A percentile compares a stretch with the other conserved stretches of the same genome.
Evolutionary conservation across 1,140 invertebrate species (phyloP).

Genomic region (Lysiphlebus fabarum): DNA sequence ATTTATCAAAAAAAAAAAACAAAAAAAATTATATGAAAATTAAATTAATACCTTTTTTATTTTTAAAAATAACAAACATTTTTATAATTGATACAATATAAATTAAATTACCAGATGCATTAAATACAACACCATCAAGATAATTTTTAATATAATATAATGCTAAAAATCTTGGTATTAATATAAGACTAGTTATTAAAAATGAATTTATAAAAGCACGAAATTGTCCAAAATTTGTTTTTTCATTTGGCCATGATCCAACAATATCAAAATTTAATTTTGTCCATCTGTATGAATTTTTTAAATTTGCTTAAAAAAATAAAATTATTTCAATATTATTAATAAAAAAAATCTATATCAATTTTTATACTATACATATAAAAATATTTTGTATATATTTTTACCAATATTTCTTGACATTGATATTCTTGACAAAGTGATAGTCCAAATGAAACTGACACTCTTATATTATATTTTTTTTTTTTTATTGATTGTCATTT

Average conservation of each 20-base stretch:
- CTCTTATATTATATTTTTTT: too few relatives aligned
- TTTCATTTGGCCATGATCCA: slow-evolving; percentile 24
- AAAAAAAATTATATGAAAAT: too few relatives aligned
- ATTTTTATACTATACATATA: too few relatives aligned
- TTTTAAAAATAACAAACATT: slow-evolving; percentile 10
- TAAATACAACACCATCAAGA: slow-evolving; percentile 6
- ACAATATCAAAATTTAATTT: slow-evolving; percentile 13
- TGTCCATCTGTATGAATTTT: slow-evolving; percentile 8
- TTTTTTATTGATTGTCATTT: too few relatives aligned
- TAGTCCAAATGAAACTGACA: too few relatives aligned
- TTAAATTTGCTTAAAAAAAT: not conserved
- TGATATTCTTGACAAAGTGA: too few relatives aligned
- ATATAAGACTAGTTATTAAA: not conserved
- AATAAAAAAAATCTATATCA: too few relatives aligned
- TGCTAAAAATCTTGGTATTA: not conserved
- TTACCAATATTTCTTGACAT: too few relatives aligned
- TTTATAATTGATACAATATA: slow-evolving; percentile 9
- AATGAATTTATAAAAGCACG: slow-evolving; percentile 3
- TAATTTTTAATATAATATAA: not conserved
- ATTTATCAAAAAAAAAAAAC: too few relatives aligned
- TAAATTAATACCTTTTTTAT: slow-evolving; percentile 14
- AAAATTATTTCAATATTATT: too few relatives aligned
- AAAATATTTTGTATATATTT: too few relatives aligned
- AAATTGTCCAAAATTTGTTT: not conserved
- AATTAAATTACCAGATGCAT: not conserved